phyloP scores from a whole-genome alignment of 2,113 vertebrate species.

The Coryphaenoides rupestris region DNA sequence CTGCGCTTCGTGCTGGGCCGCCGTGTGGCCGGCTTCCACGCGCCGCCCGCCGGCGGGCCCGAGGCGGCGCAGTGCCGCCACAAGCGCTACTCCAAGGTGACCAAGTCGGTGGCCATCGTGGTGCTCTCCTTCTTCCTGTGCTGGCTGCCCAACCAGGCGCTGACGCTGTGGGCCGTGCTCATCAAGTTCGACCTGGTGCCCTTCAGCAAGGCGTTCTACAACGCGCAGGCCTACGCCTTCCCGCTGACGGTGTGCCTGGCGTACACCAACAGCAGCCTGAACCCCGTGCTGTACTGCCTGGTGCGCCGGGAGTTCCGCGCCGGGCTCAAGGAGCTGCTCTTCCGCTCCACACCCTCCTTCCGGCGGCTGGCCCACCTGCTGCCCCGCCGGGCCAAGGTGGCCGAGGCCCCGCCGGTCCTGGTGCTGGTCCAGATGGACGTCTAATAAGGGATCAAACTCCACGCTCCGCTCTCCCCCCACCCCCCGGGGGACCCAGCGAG shows the following conservation, averaged over 20 bases:
- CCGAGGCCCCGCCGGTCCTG: constrained; percentile 66
- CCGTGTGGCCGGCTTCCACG: constrained; percentile 54
- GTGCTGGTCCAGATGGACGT: constrained; percentile 73
- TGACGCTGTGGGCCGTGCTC: constrained; percentile 78
- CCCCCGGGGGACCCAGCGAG: too few species aligned
- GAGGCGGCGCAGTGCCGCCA: constrained; percentile 60
- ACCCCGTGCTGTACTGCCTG: constrained; percentile 79
- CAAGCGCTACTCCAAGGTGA: constrained; percentile 71
- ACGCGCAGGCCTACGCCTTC: constrained; percentile 75
- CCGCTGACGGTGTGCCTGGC: constrained; percentile 78
- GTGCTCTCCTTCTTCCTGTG: constrained; percentile 82
- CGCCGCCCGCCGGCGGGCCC: constrained; percentile 24
- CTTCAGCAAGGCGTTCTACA: constrained; percentile 80
- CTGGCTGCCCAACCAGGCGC: constrained; percentile 81
- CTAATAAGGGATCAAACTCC: too few species aligned
- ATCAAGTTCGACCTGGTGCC: constrained; percentile 79
- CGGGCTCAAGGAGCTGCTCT: constrained; percentile 72
- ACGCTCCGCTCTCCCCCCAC: too few species aligned
- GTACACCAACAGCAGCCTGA: constrained; percentile 81
- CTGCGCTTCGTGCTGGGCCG: constrained; percentile 70
- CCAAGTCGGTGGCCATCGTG: constrained; percentile 75
- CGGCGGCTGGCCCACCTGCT: constrained; percentile 57
- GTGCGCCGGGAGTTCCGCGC: constrained; percentile 74
- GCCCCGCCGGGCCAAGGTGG: constrained; percentile 66
- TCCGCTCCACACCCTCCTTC: constrained; percentile 62